Base-by-base conservation (phyloP, 1,140 invertebrate genomes). In the Anagrus nilaparvatae region DNA sequence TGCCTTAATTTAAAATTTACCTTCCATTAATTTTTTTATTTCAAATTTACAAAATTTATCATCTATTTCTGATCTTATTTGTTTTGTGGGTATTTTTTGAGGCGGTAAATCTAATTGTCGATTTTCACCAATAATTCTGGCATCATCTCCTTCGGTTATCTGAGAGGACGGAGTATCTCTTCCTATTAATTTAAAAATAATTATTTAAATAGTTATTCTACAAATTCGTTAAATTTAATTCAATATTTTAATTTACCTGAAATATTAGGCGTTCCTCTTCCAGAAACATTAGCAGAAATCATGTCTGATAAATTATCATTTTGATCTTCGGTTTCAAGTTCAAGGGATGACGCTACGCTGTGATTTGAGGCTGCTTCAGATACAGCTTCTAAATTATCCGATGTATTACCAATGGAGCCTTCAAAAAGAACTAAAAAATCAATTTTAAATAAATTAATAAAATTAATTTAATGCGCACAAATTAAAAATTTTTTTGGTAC, bases 1-100 rank as follows among this genome's bases (percentile, higher is more conserved):
- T 7, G 8, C 45, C 2, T 2, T 13, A 25, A 31, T 16, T 16
- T 6, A 35, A 1, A 32, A 21, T 9, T 8, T 52, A 72, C 81
- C 84, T 71, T 87, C 84, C 40, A 84, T 73, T 23, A 88, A 65
- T 56, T 87, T 87, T 63, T 87, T 91, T 23, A 97, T 91, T 59
- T 95, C 93, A 69, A 99, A 99, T 69, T 96, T 96, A 55, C 94
- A 95, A 76, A 99, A 99, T 64, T 97, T 94, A 47, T 98, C 95
- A 53, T 97, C 93, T 41, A 99, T 92, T 58, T 97, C 94, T 43
- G 84, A 87, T 6, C 84, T 72, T 10, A 31, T 33, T 60, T 87
- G 83, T 53, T 91, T 89, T n/a, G 77, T 70, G 3, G 78, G 63
- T 21, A 74, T 78, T 17, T 74, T 69, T 9, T 77, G 73, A n/a